Evolutionary conservation across 2,113 vertebrate genomes (phyloP).

Genomic region (Dolichotis patagonum): DNA sequence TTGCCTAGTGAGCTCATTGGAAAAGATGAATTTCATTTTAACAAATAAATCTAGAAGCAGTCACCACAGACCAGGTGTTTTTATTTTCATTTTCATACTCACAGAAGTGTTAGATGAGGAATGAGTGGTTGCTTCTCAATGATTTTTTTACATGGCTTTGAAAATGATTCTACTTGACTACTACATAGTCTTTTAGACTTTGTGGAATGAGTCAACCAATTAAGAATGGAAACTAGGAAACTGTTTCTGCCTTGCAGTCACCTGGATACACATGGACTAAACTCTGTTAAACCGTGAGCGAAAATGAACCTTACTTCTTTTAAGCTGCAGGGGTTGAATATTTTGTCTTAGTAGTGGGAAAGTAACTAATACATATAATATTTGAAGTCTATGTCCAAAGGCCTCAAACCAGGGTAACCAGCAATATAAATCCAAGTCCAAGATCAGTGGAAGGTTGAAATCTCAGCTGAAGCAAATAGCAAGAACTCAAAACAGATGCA

Average conservation of each 20-base stretch:
- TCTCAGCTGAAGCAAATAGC: neutral
- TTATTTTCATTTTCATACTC: slow-evolving; percentile 26
- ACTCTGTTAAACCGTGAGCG: neutral
- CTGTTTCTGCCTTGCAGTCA: neutral
- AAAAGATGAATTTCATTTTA: slow-evolving; percentile 52
- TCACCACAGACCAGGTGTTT: slow-evolving; percentile 44
- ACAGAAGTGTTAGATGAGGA: neutral
- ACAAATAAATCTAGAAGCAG: slow-evolving; percentile 22
- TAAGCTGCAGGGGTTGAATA: neutral
- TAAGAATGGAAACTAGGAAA: no score
- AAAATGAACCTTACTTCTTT: neutral
- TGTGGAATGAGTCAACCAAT: neutral
- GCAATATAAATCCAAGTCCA: neutral
- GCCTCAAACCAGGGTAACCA: neutral
- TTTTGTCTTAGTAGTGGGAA: neutral
- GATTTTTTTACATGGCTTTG: neutral
- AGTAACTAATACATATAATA: neutral
- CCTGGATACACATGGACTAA: neutral
- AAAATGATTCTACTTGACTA: slow-evolving; percentile 5
- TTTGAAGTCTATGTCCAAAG: neutral
- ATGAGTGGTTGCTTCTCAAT: neutral
- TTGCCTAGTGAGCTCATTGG: slow-evolving; percentile 38
- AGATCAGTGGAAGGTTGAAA: neutral
- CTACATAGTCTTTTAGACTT: neutral
- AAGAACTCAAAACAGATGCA: neutral